A percentile compares a stretch with the other conserved stretches of the same genome.
These are phyloP conservation scores for Brachyalestes nurse DNA, from an alignment of 2,797 vertebrate genomes.

Conservation along the genomic window DNA sequence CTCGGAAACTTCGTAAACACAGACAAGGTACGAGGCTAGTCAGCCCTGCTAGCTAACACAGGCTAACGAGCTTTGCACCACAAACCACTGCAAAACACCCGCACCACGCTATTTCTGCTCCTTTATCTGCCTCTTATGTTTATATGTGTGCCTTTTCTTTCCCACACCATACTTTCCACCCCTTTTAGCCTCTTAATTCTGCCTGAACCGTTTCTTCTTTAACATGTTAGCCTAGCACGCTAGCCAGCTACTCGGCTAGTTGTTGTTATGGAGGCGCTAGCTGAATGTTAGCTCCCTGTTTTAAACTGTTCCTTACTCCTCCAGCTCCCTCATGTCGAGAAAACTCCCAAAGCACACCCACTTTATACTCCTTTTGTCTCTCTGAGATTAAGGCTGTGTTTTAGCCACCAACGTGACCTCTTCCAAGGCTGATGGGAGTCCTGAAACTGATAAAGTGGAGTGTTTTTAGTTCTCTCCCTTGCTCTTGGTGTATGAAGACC, in stretches of 20 bases:
- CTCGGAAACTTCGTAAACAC: conserved; percentile 81
- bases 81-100: too few relatives aligned
- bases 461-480: not conserved
- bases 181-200: not conserved
- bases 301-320: conserved; percentile 9
- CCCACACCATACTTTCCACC: not conserved
- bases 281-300: conserved; percentile 23
- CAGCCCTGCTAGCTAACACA: conserved; percentile 50
- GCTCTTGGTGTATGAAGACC: not conserved
- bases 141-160: not conserved
- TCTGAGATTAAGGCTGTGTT: not conserved
- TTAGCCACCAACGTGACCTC: not conserved
- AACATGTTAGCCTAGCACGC: conserved; percentile 32
- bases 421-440: not conserved
- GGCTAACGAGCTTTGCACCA: not conserved
- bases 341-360: not conserved
- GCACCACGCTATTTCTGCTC: not conserved
- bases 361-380: too few relatives aligned
- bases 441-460: not conserved
- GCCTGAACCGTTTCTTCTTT: not conserved
- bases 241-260: conserved; percentile 30
- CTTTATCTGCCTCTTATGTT: too few relatives aligned
- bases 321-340: not conserved
- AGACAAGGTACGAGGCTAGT: conserved; percentile 64
- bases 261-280: conserved; percentile 31